A percentile compares a stretch with the other conserved stretches of the same genome.
These are phyloP conservation scores for Chlorops oryzae DNA, from an alignment of 1,140 invertebrate genomes.

Conservation along the genomic window DNA sequence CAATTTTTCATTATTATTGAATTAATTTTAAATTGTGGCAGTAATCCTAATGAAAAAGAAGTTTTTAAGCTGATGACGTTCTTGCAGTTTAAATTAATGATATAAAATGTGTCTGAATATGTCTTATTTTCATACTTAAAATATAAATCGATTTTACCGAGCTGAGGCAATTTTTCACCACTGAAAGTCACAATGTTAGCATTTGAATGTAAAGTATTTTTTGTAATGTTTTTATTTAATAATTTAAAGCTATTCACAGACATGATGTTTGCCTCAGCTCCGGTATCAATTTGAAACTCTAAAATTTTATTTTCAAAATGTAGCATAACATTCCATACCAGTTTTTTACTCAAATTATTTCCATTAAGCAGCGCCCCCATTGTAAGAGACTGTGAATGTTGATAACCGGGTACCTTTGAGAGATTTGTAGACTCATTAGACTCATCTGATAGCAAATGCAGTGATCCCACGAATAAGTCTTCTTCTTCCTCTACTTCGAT, in stretches of 20 bases:
- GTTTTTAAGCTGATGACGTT: slow-evolving; percentile 7
- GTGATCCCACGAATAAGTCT: background rate
- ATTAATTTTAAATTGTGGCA: slow-evolving; percentile 6
- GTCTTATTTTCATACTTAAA: slow-evolving; percentile 7
- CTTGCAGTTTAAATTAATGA: slow-evolving; percentile 14
- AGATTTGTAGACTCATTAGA: background rate
- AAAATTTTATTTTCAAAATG: slow-evolving; percentile 16
- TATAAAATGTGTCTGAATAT: slow-evolving; percentile 12
- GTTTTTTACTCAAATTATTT: background rate
- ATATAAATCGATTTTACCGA: slow-evolving; percentile 7
- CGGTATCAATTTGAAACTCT: slow-evolving; percentile 21
- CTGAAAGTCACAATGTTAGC: slow-evolving; percentile 12
- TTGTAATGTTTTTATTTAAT: slow-evolving; percentile 10
- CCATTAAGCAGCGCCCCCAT: background rate
- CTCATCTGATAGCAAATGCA: background rate
- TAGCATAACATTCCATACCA: slow-evolving; percentile 17
- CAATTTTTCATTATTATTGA: background rate
- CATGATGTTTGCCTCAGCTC: slow-evolving; percentile 21
- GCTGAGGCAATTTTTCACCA: slow-evolving; percentile 11
- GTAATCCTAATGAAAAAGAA: slow-evolving; percentile 3
- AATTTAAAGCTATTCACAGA: slow-evolving; percentile 14
- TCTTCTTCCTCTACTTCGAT: slow-evolving; percentile 7
- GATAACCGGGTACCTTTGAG: too few species aligned
- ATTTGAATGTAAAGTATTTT: background rate
- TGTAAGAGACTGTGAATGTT: background rate